A percentile compares a stretch with the other conserved stretches of the same genome.
These are phyloP conservation scores for Artemia franciscana DNA, from an alignment of 1,140 invertebrate genomes.

Conservation along the genomic window DNA sequence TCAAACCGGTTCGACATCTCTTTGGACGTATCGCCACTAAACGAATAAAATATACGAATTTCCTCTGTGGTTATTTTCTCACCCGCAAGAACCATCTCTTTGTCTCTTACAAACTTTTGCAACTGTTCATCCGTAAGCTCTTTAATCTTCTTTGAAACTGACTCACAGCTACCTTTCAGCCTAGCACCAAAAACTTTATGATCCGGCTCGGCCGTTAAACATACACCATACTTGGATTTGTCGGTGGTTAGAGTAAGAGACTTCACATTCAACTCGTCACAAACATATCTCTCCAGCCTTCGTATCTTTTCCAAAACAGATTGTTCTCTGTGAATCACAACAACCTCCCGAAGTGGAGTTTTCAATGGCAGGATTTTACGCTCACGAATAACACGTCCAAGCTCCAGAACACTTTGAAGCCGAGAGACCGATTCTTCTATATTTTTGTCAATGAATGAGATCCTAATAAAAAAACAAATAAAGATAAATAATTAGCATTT, in stretches of 20 bases:
- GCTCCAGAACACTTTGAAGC: conserved; percentile 88
- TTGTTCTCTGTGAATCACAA: conserved; percentile 71
- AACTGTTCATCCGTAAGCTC: conserved; percentile 52
- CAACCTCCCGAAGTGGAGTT: conserved; percentile 84
- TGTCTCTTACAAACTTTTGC: conserved; percentile 43
- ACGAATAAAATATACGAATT: conserved; percentile 58
- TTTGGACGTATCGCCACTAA: conserved; percentile 27
- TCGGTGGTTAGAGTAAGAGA: conserved; percentile 68
- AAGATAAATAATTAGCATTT: too few relatives aligned
- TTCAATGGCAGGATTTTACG: conserved; percentile 81
- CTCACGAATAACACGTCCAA: conserved; percentile 76
- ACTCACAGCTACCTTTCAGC: conserved; percentile 33
- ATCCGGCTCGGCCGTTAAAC: conserved; percentile 79
- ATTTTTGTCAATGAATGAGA: conserved; percentile 47
- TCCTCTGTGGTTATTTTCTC: conserved; percentile 56
- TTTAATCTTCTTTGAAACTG: conserved; percentile 2
- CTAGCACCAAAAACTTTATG: conserved; percentile 63
- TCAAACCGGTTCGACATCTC: conserved; percentile 51
- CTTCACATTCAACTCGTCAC: conserved; percentile 83
- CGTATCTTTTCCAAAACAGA: conserved; percentile 54
- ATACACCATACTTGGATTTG: conserved; percentile 79
- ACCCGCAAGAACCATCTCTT: conserved; percentile 43
- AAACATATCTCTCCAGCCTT: conserved; percentile 59
- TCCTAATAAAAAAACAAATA: too few relatives aligned
- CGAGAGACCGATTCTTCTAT: conserved; percentile 71